phyloP scores from a whole-genome alignment of 2,113 vertebrate genomes.

The Phoenicopterus ruber region DNA sequence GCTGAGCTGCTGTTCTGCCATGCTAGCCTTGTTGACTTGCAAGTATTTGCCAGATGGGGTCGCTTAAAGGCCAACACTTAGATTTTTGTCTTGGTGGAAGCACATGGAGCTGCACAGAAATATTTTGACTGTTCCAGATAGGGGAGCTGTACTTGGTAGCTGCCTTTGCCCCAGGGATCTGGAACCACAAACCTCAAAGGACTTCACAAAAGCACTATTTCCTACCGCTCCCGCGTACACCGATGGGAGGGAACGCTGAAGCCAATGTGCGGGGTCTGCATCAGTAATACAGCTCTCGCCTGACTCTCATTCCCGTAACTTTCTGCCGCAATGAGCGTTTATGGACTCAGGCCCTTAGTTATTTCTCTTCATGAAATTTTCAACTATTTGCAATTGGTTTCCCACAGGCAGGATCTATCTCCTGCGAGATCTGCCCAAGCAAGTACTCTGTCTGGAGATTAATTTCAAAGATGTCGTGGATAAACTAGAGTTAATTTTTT shows the following conservation, averaged over 20 bases:
- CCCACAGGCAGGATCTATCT: not conserved
- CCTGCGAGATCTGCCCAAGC: not conserved
- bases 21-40: not conserved
- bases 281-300: fast-evolving
- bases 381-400: not conserved
- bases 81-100: not conserved
- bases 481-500: slow-evolving; percentile 27
- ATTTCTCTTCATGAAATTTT: not conserved
- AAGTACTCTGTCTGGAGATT: not conserved
- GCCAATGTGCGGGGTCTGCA: not conserved
- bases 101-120: not conserved
- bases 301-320: not conserved
- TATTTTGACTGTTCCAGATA: not conserved
- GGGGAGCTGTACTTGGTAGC: not conserved
- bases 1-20: not conserved
- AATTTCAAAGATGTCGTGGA: not conserved
- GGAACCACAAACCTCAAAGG: too few relatives aligned
- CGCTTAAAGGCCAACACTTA: not conserved
- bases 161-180: not conserved
- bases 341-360: not conserved
- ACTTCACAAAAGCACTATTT: not conserved
- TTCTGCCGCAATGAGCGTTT: not conserved
- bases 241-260: fast-evolving
- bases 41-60: not conserved
- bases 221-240: fast-evolving